Percentiles rank a stretch among this genome's conserved stretches.
Evolutionary conservation across 2,888 invertebrate species (phyloP).

Genomic region (Ormyrus thymus): DNA sequence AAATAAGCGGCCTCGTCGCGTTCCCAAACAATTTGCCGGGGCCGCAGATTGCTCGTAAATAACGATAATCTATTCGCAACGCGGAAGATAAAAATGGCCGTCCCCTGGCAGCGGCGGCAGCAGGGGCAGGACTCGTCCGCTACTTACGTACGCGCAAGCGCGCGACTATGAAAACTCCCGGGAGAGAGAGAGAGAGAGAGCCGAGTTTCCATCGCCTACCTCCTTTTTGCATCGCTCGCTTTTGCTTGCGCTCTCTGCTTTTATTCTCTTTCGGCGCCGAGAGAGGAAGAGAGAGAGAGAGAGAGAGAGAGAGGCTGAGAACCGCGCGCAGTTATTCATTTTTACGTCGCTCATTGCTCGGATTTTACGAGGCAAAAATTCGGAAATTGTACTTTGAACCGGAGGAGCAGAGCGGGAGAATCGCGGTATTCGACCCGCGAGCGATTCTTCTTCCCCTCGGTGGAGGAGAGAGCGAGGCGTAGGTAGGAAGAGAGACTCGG

Average conservation of each 20-base stretch:
- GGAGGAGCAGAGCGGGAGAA: conserved; percentile 37
- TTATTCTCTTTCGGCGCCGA: conserved; percentile 24
- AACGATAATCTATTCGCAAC: conserved; percentile 74
- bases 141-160: conserved; percentile 37
- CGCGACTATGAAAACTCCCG: conserved; percentile 42
- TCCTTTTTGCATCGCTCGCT: conserved; percentile 36
- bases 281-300: conserved; percentile 15
- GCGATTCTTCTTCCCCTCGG: conserved; percentile 33
- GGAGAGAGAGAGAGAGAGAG: too few relatives aligned
- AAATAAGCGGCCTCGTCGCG: conserved; percentile 70
- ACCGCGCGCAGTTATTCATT: conserved; percentile 70
- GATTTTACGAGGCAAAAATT: conserved; percentile 74
- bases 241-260: conserved; percentile 9
- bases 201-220: conserved; percentile 42
- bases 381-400: conserved; percentile 72
- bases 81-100: conserved; percentile 73
- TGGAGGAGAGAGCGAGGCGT: background rate
- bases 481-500: background rate
- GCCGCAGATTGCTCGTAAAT: conserved; percentile 74
- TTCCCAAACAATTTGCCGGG: conserved; percentile 73
- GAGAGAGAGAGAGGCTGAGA: conserved; percentile 16
- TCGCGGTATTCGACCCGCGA: conserved; percentile 42
- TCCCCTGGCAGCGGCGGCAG: conserved; percentile 49
- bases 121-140: conserved; percentile 18
- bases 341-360: conserved; percentile 73